Conservation (phyloP, 2,888 invertebrate species). For the Campopleginae sp. region DNA sequence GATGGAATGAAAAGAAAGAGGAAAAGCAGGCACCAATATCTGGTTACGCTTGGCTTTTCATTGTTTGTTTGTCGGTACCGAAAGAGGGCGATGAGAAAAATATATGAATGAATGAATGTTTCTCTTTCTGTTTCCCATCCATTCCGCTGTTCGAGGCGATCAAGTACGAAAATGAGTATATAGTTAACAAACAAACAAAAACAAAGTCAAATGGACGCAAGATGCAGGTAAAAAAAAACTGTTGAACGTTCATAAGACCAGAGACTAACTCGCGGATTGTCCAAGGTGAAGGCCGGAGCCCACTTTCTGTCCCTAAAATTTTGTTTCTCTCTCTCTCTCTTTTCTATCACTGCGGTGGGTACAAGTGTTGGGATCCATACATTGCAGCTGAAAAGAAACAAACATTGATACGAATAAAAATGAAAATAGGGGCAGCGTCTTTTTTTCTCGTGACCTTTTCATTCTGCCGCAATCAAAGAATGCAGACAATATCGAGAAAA, state of each 20-base stretch:
- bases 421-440: neutral
- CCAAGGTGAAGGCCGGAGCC: conserved; percentile 59
- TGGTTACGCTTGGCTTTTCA: neutral
- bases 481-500: too few species aligned
- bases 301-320: conserved; percentile 38
- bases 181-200: conserved; percentile 31
- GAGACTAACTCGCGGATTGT: conserved; percentile 78
- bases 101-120: conserved; percentile 41
- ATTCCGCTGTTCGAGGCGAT: conserved; percentile 40
- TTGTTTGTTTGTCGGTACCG: neutral
- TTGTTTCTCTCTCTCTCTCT: conserved; percentile 27
- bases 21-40: neutral
- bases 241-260: conserved; percentile 51
- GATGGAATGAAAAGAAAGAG: neutral
- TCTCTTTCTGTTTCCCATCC: conserved; percentile 35
- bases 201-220: conserved; percentile 36
- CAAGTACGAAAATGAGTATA: conserved; percentile 27
- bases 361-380: conserved; percentile 81
- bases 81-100: conserved; percentile 69
- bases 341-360: conserved; percentile 80
- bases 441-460: neutral
- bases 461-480: neutral
- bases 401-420: conserved; percentile 68
- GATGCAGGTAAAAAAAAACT: conserved; percentile 50
- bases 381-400: conserved; percentile 83